Percentiles rank a stretch among this genome's conserved stretches.
phyloP scores from a whole-genome alignment of 2,888 invertebrate genomes.

The Theodoxus fluviatilis region DNA sequence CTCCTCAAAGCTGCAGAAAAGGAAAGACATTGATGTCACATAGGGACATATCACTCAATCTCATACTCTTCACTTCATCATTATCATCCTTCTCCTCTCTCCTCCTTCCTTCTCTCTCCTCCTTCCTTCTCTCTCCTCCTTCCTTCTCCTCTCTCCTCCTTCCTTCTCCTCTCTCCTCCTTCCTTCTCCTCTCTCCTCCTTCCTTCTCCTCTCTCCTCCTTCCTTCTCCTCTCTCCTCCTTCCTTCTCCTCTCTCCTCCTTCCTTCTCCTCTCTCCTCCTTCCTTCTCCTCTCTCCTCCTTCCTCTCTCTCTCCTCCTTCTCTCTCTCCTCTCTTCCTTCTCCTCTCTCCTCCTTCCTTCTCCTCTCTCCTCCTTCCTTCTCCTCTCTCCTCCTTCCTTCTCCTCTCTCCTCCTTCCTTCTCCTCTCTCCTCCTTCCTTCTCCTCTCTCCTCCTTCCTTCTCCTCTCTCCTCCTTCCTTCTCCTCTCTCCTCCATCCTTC shows the following conservation, averaged over 20 bases:
- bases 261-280: no score
- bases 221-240: not conserved
- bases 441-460: not conserved
- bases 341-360: no score
- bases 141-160: no score
- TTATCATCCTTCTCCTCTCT: not conserved
- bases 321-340: no score
- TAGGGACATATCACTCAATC: not conserved
- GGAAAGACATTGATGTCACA: not conserved
- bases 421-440: not conserved
- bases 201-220: no score
- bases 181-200: no score
- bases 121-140: no score
- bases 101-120: no score
- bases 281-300: no score
- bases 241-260: no score
- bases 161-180: no score
- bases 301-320: no score
- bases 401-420: not conserved
- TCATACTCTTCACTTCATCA: not conserved
- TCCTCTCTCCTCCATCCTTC: not conserved
- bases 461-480: not conserved
- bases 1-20: slow-evolving; percentile 75
- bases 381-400: not conserved
- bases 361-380: not conserved